Base-by-base conservation (phyloP, 2,888 invertebrate genomes). In the Thera obeliscata region DNA sequence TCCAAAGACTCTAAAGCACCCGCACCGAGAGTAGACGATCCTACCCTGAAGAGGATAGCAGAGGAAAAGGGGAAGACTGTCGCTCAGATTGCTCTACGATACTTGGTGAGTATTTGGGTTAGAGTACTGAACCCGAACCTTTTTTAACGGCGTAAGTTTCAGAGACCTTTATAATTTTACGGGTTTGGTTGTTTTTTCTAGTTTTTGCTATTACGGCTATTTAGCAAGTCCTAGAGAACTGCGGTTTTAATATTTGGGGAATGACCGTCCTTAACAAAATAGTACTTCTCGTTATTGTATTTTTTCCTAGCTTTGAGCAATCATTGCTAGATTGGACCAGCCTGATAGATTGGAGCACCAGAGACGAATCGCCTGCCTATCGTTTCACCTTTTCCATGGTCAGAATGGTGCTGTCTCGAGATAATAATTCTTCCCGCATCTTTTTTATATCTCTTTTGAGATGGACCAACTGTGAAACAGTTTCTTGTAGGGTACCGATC, bases 21-120 rank as follows among this genome's bases (percentile, higher is more conserved):
- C 0, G 87, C 88, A 0, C 85, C 90, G 46, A 90, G 90, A 0
- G 89, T 93, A 0, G 66, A 93, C 36, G 93, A 95, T 61, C 87
- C 93, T 0, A 87, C 88, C 59, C 87, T 95, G 2, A 77, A 87
- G n/a, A 85, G 82, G 12, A 90, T 96, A 9, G 95, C 94, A 0
- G 83, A 93, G 49, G 95, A 95, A 62, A 94, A 96, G 64, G 87
- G 85, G 0, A 96, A 96, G 86, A 94, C 93, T 0, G 82, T 94
- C 0, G 94, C 95, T 0, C 96, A 96, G 87, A 87, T 96, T 50
- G 91, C 93, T 0, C 78, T 96, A 7, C 93, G 95, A 81, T 96
- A 95, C 84, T 87, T 96, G 91, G 96, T 96, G 83, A 88, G 83
- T 63, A 46, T 9, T 38, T 38, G 6, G 41, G 4, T 41, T 7